Conservation (phyloP, 1,140 invertebrate genomes). For the Conus betulinus region DNA sequence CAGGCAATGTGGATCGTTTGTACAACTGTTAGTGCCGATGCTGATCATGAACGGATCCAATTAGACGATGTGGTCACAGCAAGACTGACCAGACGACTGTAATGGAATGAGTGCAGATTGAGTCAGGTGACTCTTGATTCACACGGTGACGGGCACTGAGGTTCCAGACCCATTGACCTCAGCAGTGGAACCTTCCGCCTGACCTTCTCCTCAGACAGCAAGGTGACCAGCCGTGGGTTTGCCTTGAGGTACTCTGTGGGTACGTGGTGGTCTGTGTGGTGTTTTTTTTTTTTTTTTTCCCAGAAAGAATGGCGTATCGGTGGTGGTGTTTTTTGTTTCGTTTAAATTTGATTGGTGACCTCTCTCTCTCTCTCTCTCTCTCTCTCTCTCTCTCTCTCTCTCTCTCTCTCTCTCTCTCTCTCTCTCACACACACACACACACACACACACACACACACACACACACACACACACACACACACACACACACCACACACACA, state of each 20-base stretch:
- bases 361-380: background rate
- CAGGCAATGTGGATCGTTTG: no score
- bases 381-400: no score
- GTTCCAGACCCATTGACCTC: background rate
- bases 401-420: no score
- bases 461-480: no score
- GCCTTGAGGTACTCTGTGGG: conserved; percentile 7
- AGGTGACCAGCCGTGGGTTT: background rate
- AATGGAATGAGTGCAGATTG: background rate
- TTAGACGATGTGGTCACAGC: no score
- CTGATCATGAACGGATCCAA: no score
- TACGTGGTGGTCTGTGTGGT: background rate
- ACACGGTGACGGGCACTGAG: background rate
- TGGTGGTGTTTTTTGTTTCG: no score
- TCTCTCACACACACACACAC: no score
- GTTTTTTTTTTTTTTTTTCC: background rate
- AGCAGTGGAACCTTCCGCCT: conserved; percentile 8
- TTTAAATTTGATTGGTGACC: background rate
- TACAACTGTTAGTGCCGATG: no score
- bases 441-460: no score
- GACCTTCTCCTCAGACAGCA: conserved; percentile 4
- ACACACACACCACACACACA: no score
- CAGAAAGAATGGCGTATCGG: background rate
- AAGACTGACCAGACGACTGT: no score
- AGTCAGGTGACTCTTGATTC: background rate